These are phyloP conservation scores for Hapalemur alaotrensis DNA, from an alignment of 2,797 vertebrate species.

Conservation along the genomic window DNA sequence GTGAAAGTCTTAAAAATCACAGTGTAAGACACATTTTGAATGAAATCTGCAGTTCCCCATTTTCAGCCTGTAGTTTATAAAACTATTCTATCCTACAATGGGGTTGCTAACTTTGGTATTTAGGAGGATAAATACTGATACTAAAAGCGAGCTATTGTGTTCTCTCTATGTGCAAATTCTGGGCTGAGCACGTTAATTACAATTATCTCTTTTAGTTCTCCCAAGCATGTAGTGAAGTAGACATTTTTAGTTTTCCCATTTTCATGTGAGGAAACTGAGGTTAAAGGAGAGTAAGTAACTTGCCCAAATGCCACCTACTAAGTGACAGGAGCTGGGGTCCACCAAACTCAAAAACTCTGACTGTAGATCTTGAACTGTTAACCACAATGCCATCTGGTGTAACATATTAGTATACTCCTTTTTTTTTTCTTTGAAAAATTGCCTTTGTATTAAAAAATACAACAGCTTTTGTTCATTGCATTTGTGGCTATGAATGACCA, in stretches of 20 bases:
- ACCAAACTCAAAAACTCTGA: neutral
- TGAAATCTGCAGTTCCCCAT: neutral
- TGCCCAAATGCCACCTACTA: neutral
- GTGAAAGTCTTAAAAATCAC: constrained; percentile 8
- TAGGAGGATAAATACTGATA: neutral
- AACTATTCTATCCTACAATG: neutral
- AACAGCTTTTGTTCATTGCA: neutral
- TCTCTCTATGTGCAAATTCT: neutral
- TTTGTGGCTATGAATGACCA: neutral
- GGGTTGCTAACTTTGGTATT: constrained; percentile 6
- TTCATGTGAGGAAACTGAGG: neutral
- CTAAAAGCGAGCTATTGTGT: neutral
- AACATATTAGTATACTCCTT: neutral
- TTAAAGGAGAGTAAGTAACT: constrained; percentile 13
- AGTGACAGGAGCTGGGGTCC: neutral
- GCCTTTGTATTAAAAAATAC: neutral
- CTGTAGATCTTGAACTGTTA: neutral
- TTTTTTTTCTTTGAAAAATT: neutral
- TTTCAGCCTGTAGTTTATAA: neutral
- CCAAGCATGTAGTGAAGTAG: neutral
- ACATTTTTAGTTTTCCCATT: neutral
- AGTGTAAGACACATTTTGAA: neutral
- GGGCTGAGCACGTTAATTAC: neutral
- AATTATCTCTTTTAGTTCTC: neutral
- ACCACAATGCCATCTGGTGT: neutral